Evolutionary conservation across 2,888 invertebrate species (phyloP), one percentile per base, ranked within the genome.

Genomic region (Anticlea derivata): DNA sequence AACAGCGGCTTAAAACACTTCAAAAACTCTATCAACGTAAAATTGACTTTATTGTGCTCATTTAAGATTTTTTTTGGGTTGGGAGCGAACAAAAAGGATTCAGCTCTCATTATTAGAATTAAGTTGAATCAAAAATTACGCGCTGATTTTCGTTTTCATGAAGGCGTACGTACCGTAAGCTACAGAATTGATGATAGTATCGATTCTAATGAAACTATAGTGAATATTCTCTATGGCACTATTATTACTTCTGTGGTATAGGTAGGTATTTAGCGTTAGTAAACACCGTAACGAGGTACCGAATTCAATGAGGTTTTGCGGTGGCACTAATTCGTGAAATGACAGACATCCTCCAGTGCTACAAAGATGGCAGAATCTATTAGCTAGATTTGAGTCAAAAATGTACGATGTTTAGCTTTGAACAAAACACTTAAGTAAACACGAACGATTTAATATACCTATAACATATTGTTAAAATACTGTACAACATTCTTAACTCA

Each of bases 231-330:
- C 1, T 7, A 26, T 1, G n/a, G 2, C 8, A 50, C 24, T 50
- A 26, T 10, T 31, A 3, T 17, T 43, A 11, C 11, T 22, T 50
- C 37, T 50, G 29, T 23, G 24, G 17, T 4, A 23, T 17, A 20
- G 26, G 13, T 38, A 38, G 38, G 44, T 54, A 54, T 40, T 46
- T 44, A 29, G 20, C 48, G 41, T 52, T 47, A 55, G 52, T 48
- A 55, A 56, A 53, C 37, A 50, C 39, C 53, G 48, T 54, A 40
- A 22, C 53, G 44, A 50, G 30, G 27, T 49, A 40, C 61, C 64
- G 58, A 70, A 70, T 68, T 72, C 57, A 65, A 67, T 59, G 43
- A 57, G 58, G 59, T 40, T 59, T 55, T 53, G 55, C 51, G 49
- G 55, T 62, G 51, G 45, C 43, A 60, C 60, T 60, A 54, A 60